A percentile compares a stretch with the other conserved stretches of the same genome.
These are phyloP conservation scores for Cyprichromis sp. DNA, from an alignment of 2,113 vertebrate species.

Conservation along the genomic window DNA sequence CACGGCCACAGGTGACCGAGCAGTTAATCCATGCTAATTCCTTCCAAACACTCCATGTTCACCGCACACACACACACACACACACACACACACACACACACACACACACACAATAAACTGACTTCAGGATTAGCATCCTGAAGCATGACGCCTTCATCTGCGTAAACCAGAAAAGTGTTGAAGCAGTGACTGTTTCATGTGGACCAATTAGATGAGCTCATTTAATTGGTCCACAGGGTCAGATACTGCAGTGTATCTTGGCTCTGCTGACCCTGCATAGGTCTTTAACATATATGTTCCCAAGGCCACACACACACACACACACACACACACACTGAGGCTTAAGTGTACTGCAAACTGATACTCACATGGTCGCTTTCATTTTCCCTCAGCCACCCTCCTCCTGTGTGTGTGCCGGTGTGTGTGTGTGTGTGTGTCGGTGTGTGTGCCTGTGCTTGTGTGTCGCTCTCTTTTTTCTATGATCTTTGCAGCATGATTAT, in stretches of 20 bases:
- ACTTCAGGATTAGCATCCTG: not conserved
- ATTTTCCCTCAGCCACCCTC: not conserved
- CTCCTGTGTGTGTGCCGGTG: not conserved
- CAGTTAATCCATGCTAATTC: not conserved
- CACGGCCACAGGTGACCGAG: not conserved
- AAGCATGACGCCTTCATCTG: not conserved
- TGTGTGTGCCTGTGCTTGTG: not conserved
- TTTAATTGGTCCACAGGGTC: not conserved
- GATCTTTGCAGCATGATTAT: constrained; percentile 6
- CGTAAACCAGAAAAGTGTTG: not conserved
- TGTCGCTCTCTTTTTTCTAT: not conserved
- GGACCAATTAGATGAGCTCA: not conserved
- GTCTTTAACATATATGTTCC: not conserved
- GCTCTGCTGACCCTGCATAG: not conserved
- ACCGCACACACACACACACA: not conserved
- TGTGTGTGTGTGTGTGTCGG: not conserved
- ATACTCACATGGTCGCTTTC: not conserved
- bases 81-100: not conserved
- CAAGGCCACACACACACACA: not conserved
- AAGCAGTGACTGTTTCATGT: not conserved
- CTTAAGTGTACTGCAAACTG: not conserved
- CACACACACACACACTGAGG: not conserved
- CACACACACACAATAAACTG: not conserved
- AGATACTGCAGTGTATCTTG: not conserved
- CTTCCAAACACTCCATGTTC: not conserved